Evolutionary conservation across 2,797 vertebrate genomes (phyloP), one percentile per base, ranked within the genome.

Genomic region (Galago senegalensis): DNA sequence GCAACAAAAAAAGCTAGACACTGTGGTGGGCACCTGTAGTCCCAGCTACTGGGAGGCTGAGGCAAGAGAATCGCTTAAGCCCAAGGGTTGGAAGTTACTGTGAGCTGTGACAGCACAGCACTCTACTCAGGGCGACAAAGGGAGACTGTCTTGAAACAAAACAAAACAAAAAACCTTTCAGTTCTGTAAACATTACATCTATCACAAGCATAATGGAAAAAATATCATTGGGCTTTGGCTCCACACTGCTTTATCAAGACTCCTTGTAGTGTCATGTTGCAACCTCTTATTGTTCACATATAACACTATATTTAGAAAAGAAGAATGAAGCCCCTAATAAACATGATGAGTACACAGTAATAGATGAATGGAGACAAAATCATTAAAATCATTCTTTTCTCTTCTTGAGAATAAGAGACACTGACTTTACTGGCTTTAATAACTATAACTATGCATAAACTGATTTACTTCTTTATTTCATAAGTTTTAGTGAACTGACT

Each of bases 381-480:
- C 46, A 75, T 17, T 73, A 73, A 87, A 87, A 61, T 2, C 46
- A 75, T 17, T 73, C 13, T 83, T 63, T 89, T 84, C 11, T 84
- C 27, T 89, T 29, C 49, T n/a, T 65, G 11, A 77, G 16, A 95
- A 83, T 87, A 79, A 85, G 46, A 34, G 29, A 6, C 21, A 91
- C 49, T 80, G 23, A 60, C 29, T 96, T 80, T 89, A 67, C n/a
- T 3, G 91, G 25, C 31, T 18, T 93, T 89, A 82, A 56, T 53
- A n/a, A 5, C 61, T 72, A 46, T 93, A 40, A 63, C 31, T 49
- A 87, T 27, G 23, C 49, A 46, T 81, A 23, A 20, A 46, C 34
- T 95, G 56, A 94, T 95, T 92, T 96, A 18, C n/a, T 81, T 76
- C 25, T 8, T 91, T 61, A 25, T 87, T 87, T 89, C 90, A 27